Evolutionary conservation across 2,797 vertebrate species (phyloP), one percentile per base, ranked within the genome.

Genomic region (Austrolebias charrua): DNA sequence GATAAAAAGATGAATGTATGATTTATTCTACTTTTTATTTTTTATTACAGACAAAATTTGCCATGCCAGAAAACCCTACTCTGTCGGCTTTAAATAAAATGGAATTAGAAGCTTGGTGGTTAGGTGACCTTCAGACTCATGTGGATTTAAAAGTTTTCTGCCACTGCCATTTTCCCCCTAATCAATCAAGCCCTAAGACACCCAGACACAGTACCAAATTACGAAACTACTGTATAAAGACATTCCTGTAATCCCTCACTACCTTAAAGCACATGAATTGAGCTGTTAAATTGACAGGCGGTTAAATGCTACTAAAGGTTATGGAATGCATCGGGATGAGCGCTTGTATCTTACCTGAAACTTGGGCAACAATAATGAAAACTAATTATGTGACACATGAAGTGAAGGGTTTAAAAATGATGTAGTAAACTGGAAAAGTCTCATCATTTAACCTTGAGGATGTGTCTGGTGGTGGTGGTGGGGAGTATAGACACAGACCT

Each of bases 331-430:
- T 82, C 68, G 31, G 80, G 88, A 89, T 71, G 87, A 84, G 86
- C 78, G 80, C 86, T 88, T 66, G 87, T 88, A n/a, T n/a, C n/a
- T n/a, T n/a, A 91, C 89, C 89, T 83, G 88, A 40, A 89, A 90
- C 81, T 86, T 78, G 8, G 71, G 83, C 55, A 82, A 89, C 69
- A 83, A 89, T 89, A 92, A 92, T 92, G 90, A 88, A 92, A 92
- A 92, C 89, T 90, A 92, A 92, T 92, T 92, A 91, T 85, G 62
- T 86, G 86, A 90, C 86, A 89, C 88, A 85, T 83, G 89, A 88
- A 86, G 86, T 71, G 65, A 85, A 83, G 74, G 83, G 71, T 83
- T 91, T 89, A 78, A 86, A 89, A 86, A 85, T 76, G 66, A 89
- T 87, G 89, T 88, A 88, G 88, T 90, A 91, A 91, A 90, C 87